Percentiles rank a stretch among this genome's conserved stretches.
Conservation (phyloP, 2,888 invertebrate species). For the Axea sp. region DNA sequence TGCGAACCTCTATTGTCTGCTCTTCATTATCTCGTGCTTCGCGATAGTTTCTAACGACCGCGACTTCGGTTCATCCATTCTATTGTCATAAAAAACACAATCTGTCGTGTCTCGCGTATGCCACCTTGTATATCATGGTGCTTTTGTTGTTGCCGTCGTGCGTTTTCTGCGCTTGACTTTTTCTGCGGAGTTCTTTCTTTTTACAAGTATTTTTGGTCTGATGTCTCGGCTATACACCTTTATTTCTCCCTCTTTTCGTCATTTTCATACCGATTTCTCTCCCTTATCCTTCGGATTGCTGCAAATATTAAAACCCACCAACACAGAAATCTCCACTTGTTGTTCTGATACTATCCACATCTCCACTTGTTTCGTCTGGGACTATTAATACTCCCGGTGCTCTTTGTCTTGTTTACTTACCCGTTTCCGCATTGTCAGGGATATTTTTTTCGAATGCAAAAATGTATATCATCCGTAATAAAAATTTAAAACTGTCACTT, state of each 20-base stretch:
- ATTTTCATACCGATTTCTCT: background rate
- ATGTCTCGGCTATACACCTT: too few relatives aligned
- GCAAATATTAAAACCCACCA: slow-evolving; percentile 37
- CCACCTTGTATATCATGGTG: slow-evolving; percentile 23
- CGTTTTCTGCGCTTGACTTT: slow-evolving; percentile 20
- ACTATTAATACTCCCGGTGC: slow-evolving; percentile 25
- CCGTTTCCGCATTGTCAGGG: background rate
- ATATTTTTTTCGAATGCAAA: too few relatives aligned
- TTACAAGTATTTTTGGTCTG: too few relatives aligned
- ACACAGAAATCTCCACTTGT: slow-evolving; percentile 33
- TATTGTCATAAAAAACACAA: slow-evolving; percentile 23
- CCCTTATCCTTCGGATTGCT: slow-evolving; percentile 5
- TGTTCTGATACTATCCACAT: slow-evolving; percentile 32
- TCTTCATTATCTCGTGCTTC: slow-evolving; percentile 22
- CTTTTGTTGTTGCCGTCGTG: slow-evolving; percentile 18
- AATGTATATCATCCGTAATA: slow-evolving; percentile 24
- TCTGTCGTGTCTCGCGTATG: slow-evolving; percentile 5
- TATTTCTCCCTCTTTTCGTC: slow-evolving; percentile 1
- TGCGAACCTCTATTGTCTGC: slow-evolving; percentile 15
- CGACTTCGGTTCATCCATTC: slow-evolving; percentile 25
- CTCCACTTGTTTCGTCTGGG: slow-evolving; percentile 27
- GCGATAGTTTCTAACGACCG: slow-evolving; percentile 22
- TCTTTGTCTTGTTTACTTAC: background rate
- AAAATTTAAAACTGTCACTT: too few relatives aligned
- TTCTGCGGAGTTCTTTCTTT: slow-evolving; percentile 4